Base-by-base conservation (phyloP, 2,113 vertebrate genomes). In the Cynoglossus semilaevis region DNA sequence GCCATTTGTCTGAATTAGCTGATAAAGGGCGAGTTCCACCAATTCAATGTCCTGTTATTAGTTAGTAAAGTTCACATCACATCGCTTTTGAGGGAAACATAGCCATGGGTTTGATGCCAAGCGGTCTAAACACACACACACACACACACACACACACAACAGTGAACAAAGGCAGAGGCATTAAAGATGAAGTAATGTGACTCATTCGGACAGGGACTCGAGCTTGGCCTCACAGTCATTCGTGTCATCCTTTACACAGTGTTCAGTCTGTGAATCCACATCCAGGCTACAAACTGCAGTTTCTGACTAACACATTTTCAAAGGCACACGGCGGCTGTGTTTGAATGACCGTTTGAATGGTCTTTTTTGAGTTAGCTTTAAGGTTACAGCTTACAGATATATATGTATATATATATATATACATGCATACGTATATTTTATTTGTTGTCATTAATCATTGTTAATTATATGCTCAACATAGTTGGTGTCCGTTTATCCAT, bases 241-340 rank as follows among this genome's bases (percentile, higher is more conserved):
- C 10, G n/a, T 48, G 35, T 63, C 38, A 70, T 63, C 58, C 52
- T 37, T 29, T 45, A 51, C 63, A 43, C 55, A 42, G 38, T 7
- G 53, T 61, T 46, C 10, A 16, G 22, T 14, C 14, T 65, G 67
- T 59, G 60, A 69, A 69, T 77, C 57, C 67, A 72, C 67, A 68
- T 64, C 46, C 1, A 7, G 43, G 46, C 22, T 53, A 47, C 54
- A 63, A 70, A n/a, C n/a, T n/a, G n/a, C n/a, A n/a, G n/a, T n/a
- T n/a, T n/a, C n/a, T n/a, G n/a, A n/a, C n/a, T n/a, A n/a, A 70
- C 67, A 59, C 35, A 48, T 48, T 45, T 63, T 52, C 19, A 14
- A 12, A n/a, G 42, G 46, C n/a, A n/a, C n/a, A n/a, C n/a, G n/a
- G n/a, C 63, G 48, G 50, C 58, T 49, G 58, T 71, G 70, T 53